Conservation (phyloP, 2,113 vertebrate genomes). For the Nannospalax galili region DNA sequence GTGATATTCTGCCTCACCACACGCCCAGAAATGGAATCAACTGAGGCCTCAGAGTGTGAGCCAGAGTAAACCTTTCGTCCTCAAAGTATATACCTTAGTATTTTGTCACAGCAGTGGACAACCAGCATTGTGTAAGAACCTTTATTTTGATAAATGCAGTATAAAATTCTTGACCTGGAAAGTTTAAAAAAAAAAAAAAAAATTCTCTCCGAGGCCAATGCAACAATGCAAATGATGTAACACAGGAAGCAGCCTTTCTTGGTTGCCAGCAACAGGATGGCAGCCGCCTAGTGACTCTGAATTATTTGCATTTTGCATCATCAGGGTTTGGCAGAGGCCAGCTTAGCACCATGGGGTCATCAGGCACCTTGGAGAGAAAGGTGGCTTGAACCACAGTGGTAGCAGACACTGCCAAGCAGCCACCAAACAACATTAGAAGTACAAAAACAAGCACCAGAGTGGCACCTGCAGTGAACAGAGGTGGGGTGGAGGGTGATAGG, state of each 20-base stretch:
- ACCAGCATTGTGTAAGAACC: constrained; percentile 70
- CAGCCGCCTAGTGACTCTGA: not conserved
- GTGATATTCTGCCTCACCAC: not conserved
- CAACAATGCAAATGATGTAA: not conserved
- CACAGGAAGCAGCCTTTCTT: not conserved
- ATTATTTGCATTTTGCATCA: not conserved
- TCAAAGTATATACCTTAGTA: not conserved
- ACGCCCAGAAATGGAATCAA: not conserved
- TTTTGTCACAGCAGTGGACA: constrained; percentile 10
- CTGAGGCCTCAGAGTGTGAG: not conserved
- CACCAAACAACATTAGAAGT: not conserved
- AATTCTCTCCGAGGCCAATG: not conserved
- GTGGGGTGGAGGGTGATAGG: not conserved
- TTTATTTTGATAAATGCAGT: constrained; percentile 86
- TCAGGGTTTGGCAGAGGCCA: not conserved
- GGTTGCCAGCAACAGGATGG: not conserved
- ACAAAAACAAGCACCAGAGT: not conserved
- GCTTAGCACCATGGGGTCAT: not conserved
- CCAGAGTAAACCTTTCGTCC: not conserved
- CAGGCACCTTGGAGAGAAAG: not conserved
- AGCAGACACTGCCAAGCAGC: not conserved
- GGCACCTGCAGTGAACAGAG: not conserved
- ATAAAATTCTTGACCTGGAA: constrained; percentile 81
- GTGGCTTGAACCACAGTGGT: not conserved
- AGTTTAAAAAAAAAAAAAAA: constrained; percentile 75